A percentile compares a stretch with the other conserved stretches of the same genome.
Conservation (phyloP, 1,140 invertebrate species). For the Campoletis sonorensis region DNA sequence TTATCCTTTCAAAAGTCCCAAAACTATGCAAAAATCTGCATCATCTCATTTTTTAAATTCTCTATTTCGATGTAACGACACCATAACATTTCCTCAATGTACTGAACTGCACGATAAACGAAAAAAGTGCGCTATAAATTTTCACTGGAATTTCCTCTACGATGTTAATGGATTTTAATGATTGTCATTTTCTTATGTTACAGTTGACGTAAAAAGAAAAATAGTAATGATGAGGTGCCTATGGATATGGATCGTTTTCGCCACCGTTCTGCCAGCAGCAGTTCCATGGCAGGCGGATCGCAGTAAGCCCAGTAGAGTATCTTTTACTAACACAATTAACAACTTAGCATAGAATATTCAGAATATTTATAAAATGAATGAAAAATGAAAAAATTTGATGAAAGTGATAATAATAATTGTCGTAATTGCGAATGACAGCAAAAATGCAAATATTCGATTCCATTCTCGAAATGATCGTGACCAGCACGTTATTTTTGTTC, state of each 20-base stretch:
- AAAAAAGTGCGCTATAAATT: too few relatives aligned
- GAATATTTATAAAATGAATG: background rate
- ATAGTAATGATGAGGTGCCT: conserved; percentile 65
- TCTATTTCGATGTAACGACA: too few relatives aligned
- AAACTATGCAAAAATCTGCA: too few relatives aligned
- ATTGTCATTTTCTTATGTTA: conserved; percentile 53
- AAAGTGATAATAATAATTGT: background rate
- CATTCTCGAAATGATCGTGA: too few relatives aligned
- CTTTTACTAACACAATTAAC: conserved; percentile 40
- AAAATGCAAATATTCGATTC: too few relatives aligned
- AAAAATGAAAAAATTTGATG: background rate
- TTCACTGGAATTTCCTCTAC: too few relatives aligned
- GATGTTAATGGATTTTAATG: background rate
- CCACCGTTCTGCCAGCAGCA: conserved; percentile 63
- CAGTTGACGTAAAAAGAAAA: conserved; percentile 50
- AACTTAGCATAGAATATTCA: background rate
- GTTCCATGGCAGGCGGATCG: conserved; percentile 65
- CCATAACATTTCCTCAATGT: too few relatives aligned
- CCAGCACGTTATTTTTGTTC: background rate
- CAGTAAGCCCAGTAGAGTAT: conserved; percentile 68
- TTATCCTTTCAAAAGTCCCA: too few relatives aligned
- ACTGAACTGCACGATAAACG: too few relatives aligned
- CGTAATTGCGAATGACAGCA: too few relatives aligned
- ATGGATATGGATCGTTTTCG: conserved; percentile 65
- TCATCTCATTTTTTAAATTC: too few relatives aligned